phyloP scores from a whole-genome alignment of 1,140 invertebrate species.

The Diabrotica virgifera region DNA sequence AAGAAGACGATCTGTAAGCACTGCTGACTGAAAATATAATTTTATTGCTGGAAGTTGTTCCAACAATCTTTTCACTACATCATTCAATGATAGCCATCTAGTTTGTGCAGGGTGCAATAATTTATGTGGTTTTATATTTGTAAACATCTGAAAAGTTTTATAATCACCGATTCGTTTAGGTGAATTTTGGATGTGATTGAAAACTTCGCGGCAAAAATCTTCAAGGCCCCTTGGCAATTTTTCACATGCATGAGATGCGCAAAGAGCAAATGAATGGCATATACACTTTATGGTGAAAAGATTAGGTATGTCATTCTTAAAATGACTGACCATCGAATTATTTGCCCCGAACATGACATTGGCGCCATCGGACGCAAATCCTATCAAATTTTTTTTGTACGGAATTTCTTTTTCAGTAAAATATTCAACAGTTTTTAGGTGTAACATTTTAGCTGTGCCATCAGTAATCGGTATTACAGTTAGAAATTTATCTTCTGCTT shows the following conservation, averaged over 20 bases:
- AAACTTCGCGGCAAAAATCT: constrained; percentile 35
- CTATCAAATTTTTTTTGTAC: not conserved
- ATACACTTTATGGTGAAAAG: too few relatives aligned
- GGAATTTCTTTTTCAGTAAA: too few relatives aligned
- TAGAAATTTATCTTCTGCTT: constrained; percentile 14
- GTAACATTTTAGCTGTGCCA: not conserved
- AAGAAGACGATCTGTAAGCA: constrained; percentile 12
- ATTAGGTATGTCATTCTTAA: not conserved
- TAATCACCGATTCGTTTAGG: constrained; percentile 34
- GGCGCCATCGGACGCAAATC: not conserved
- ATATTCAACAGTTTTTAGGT: too few relatives aligned
- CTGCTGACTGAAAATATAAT: constrained; percentile 41
- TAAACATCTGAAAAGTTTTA: constrained; percentile 38
- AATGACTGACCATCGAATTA: not conserved
- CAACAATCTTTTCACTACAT: constrained; percentile 45
- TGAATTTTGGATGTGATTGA: constrained; percentile 33
- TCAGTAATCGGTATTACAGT: constrained; percentile 11
- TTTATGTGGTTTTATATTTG: constrained; percentile 36
- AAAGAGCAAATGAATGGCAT: not conserved
- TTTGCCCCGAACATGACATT: not conserved
- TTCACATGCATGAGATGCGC: not conserved
- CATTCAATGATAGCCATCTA: constrained; percentile 35
- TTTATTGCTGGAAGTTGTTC: constrained; percentile 43
- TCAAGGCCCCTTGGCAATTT: not conserved
- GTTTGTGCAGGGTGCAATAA: constrained; percentile 34